A percentile compares a stretch with the other conserved stretches of the same genome.
These are phyloP conservation scores for Parazoanthus swiftii DNA, from an alignment of 92 coral and sea anemone species.

Conservation along the genomic window DNA sequence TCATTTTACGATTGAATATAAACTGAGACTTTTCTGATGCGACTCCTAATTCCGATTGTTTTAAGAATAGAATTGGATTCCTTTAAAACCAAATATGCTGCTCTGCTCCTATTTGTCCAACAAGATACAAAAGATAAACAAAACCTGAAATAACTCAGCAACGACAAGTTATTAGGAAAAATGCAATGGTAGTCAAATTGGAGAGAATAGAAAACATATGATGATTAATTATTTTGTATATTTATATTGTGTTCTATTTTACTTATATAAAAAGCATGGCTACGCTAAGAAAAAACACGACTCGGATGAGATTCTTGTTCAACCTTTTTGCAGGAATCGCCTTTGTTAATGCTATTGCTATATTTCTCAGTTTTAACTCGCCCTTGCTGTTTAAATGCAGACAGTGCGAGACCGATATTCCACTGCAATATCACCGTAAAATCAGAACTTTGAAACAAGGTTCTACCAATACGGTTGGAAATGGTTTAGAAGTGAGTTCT, in stretches of 20 bases:
- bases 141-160: not conserved
- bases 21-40: too few relatives aligned
- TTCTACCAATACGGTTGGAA: not conserved
- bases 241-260: not conserved
- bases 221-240: not conserved
- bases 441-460: not conserved
- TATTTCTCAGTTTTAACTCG: slow-evolving; percentile 8
- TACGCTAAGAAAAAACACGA: not conserved
- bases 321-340: not conserved
- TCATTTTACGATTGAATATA: too few relatives aligned
- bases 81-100: not conserved
- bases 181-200: not conserved
- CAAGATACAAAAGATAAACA: not conserved
- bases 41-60: not conserved
- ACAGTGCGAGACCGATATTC: not conserved
- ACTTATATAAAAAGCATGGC: not conserved
- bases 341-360: not conserved
- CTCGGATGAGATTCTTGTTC: slow-evolving; percentile 3
- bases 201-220: not conserved
- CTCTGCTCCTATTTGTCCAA: not conserved
- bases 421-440: not conserved
- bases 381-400: not conserved
- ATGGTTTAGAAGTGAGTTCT: not conserved
- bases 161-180: not conserved
- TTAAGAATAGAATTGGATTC: not conserved